Percentiles rank a stretch among this genome's conserved stretches.
phyloP scores from a whole-genome alignment of 2,797 vertebrate genomes.

The Scolopax rusticola region DNA sequence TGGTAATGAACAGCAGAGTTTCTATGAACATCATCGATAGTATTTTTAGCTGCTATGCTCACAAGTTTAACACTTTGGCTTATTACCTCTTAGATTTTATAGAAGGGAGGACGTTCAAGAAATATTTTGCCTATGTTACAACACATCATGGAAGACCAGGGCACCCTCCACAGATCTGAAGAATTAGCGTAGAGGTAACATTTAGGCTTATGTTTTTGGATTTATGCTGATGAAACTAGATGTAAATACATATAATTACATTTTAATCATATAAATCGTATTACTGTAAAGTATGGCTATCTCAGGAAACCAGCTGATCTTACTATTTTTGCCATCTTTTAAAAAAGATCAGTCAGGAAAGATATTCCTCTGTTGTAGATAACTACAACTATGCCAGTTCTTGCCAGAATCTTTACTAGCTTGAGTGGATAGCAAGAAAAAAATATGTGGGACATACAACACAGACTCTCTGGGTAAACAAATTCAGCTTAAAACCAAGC shows the following conservation, averaged over 20 bases:
- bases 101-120: not conserved
- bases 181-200: not conserved
- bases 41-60: not conserved
- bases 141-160: not conserved
- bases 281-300: not conserved
- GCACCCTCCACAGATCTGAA: not conserved
- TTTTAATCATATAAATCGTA: not conserved
- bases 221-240: not conserved
- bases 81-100: not conserved
- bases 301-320: not conserved
- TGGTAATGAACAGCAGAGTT: not conserved
- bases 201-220: not conserved
- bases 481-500: not conserved
- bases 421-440: not conserved
- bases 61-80: not conserved
- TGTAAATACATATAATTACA: not conserved
- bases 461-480: accelerated
- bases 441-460: not conserved
- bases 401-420: not conserved
- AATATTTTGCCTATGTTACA: not conserved
- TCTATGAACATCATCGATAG: not conserved
- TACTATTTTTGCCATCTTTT: not conserved
- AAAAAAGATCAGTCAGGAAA: not conserved
- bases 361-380: not conserved
- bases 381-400: not conserved